Evolutionary conservation across 2,888 invertebrate species (phyloP).

Genomic region (Dicycla oo): DNA sequence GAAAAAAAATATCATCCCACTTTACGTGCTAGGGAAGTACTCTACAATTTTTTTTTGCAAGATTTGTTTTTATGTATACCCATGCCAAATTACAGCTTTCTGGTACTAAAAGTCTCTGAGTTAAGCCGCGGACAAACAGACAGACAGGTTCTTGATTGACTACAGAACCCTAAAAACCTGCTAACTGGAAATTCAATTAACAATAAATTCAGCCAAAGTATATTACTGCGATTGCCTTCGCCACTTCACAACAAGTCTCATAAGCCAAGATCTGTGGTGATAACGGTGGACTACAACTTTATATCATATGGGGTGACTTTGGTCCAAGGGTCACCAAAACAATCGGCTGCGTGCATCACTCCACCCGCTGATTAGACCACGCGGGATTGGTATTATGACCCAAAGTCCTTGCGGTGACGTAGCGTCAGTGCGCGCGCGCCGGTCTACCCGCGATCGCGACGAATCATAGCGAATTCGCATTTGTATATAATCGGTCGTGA

Average conservation of each 20-base stretch:
- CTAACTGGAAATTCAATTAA: too few relatives aligned
- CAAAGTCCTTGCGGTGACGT: constrained; percentile 52
- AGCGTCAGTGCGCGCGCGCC: constrained; percentile 41
- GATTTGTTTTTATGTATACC: too few relatives aligned
- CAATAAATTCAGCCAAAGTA: too few relatives aligned
- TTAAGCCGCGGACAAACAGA: too few relatives aligned
- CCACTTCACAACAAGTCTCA: constrained; percentile 5
- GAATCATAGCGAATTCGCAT: constrained; percentile 57
- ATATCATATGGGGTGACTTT: constrained; percentile 10
- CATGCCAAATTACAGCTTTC: too few relatives aligned
- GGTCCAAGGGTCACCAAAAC: constrained; percentile 34
- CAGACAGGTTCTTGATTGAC: too few relatives aligned
- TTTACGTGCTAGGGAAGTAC: too few relatives aligned
- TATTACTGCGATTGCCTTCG: neutral
- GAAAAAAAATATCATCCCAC: too few relatives aligned
- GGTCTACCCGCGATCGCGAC: constrained; percentile 41
- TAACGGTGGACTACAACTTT: constrained; percentile 1
- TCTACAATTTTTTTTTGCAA: too few relatives aligned
- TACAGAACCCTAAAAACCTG: too few relatives aligned
- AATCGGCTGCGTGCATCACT: constrained; percentile 11
- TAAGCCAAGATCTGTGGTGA: constrained; percentile 7
- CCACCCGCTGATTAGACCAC: constrained; percentile 22
- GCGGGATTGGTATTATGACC: constrained; percentile 54
- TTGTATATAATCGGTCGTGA: constrained; percentile 65
- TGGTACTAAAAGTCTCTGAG: too few relatives aligned